Conservation (phyloP, 2,797 vertebrate genomes). For the Thaleichthys pacificus region DNA sequence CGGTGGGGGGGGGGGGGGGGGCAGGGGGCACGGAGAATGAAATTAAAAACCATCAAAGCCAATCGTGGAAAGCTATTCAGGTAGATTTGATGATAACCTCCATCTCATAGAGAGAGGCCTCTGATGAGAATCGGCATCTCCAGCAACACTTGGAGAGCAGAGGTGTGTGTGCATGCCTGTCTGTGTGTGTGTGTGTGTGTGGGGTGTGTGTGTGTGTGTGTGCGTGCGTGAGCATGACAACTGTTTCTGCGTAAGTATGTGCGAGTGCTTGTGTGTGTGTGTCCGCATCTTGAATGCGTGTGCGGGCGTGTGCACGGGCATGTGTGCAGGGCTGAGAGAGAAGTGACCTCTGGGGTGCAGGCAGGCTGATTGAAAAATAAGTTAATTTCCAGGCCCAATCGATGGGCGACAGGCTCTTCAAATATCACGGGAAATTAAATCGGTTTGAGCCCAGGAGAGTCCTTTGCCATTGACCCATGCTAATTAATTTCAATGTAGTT, state of each 20-base stretch:
- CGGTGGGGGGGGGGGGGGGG: neutral
- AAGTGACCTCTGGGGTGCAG: constrained; percentile 86
- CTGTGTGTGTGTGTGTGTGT: constrained; percentile 19
- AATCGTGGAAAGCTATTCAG: constrained; percentile 69
- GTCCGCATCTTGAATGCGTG: neutral
- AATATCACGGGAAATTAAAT: constrained; percentile 99
- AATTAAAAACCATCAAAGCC: constrained; percentile 77
- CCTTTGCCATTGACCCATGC: constrained; percentile 85
- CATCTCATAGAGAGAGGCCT: constrained; percentile 81
- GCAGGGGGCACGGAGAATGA: constrained; percentile 37
- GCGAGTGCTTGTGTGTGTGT: constrained; percentile 18
- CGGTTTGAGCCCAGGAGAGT: constrained; percentile 79
- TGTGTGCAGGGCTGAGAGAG: constrained; percentile 73
- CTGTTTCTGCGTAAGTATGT: neutral
- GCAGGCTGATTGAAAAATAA: constrained; percentile 99
- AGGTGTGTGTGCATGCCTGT: constrained; percentile 17
- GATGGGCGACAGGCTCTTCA: constrained; percentile 95
- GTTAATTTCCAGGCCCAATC: constrained; percentile 98
- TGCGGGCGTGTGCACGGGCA: constrained; percentile 6
- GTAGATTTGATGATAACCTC: constrained; percentile 75
- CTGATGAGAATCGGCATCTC: constrained; percentile 92
- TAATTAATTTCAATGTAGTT: constrained; percentile 93
- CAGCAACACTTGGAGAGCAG: constrained; percentile 79
- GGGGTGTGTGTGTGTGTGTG: neutral
- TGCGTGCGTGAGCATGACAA: neutral